Conservation (phyloP, 2,888 invertebrate genomes). For the Chelonus formosanus region DNA sequence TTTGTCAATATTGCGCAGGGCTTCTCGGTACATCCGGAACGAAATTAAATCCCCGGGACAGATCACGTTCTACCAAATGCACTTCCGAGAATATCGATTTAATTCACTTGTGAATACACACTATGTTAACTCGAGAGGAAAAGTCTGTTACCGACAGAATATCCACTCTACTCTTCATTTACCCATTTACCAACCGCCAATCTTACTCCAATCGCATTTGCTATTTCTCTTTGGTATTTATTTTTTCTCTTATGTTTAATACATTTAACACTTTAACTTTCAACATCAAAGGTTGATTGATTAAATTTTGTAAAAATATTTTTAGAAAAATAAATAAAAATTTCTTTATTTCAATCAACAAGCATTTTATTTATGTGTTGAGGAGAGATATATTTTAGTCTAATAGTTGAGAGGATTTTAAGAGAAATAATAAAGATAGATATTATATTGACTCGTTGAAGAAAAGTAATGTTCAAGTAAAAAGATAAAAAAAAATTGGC, state of each 20-base stretch:
- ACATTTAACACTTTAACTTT: not conserved
- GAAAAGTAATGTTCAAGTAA: slow-evolving; percentile 8
- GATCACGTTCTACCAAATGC: slow-evolving; percentile 29
- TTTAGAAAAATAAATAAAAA: too few relatives aligned
- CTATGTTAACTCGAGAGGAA: slow-evolving; percentile 13
- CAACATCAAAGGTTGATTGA: too few relatives aligned
- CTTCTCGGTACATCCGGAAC: slow-evolving; percentile 23
- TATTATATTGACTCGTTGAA: slow-evolving; percentile 9
- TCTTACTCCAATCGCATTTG: slow-evolving; percentile 16
- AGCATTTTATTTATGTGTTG: not conserved
- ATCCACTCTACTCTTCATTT: slow-evolving; percentile 15
- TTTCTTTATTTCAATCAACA: too few relatives aligned
- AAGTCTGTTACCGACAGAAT: slow-evolving; percentile 30
- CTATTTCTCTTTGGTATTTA: not conserved
- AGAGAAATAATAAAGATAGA: not conserved
- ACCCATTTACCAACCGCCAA: slow-evolving; percentile 31
- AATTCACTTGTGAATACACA: not conserved
- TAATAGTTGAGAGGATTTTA: too few relatives aligned
- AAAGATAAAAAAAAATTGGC: slow-evolving; percentile 20
- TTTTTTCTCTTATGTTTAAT: not conserved
- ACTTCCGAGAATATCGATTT: slow-evolving; percentile 21
- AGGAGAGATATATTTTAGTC: slow-evolving; percentile 2
- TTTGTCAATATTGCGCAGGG: slow-evolving; percentile 26
- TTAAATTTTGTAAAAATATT: too few relatives aligned
- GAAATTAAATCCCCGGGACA: slow-evolving; percentile 32